Base-by-base conservation (phyloP, 1,140 invertebrate species). In the Pseudobourletiella spinata region DNA sequence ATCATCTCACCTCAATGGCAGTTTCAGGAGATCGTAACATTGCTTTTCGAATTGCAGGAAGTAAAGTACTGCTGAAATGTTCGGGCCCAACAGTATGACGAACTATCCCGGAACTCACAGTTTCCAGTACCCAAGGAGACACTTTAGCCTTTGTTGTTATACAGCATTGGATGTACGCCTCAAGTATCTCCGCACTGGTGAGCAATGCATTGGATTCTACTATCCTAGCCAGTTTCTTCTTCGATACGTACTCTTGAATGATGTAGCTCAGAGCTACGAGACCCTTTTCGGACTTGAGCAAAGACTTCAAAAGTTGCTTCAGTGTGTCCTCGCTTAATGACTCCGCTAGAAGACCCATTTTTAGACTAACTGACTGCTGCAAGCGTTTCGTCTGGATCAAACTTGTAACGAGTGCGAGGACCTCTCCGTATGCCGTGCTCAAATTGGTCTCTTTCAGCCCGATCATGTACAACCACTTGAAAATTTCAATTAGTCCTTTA, bases 21-120 rank as follows among this genome's bases (percentile, higher is more conserved):
- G 91, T 84, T 80, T 98, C 95, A 0, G 95, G 91, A 76, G 89
- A 96, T 59, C 95, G 76, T n/a, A 98, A 76, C 82, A 97, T 87
- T 6, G 90, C 84, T 74, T 93, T 93, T 72, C 93, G 87, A n/a
- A 94, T 73, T 11, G 89, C 83, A 20, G 93, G 91, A 43, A 92
- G 76, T 50, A 98, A 73, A 15, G 77, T 77, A 44, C 79, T 79
- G 72, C 87, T 84, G 65, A 95, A 92, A 48, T 91, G 87, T 2
- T 84, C 80, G 65, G 85, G 80, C 28, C 76, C 80, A 6, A 91
- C 50, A 50, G 43, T 20, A 60, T 29, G 29, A 42, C 43, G 1
- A 4, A 24, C 6, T 15, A 28, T 14, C 25, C 55, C 32, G 80
- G 81, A 20, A 24, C 54, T n/a, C n/a, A 32, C 18, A 3, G 26